phyloP scores from a whole-genome alignment of 1,140 invertebrate genomes.

The Telenomus remus region DNA sequence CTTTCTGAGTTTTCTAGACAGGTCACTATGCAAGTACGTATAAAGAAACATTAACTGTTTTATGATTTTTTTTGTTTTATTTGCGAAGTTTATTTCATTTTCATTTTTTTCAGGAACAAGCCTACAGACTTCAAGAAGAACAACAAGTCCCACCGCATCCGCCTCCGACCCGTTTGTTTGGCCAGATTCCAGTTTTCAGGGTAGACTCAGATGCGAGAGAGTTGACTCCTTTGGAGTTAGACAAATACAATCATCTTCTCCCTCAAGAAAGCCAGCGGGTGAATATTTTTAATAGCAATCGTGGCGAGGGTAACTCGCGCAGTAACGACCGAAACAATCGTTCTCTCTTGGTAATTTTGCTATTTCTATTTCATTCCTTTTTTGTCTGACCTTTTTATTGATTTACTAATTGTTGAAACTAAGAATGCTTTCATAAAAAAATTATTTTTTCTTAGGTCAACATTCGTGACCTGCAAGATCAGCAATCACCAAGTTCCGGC shows the following conservation, averaged over 20 bases:
- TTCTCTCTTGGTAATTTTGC: slow-evolving; percentile 15
- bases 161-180: slow-evolving; percentile 58
- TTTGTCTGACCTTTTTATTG: too few relatives aligned
- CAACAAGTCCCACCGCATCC: slow-evolving; percentile 58
- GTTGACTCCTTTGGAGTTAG: slow-evolving; percentile 68
- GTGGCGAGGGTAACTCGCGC: slow-evolving; percentile 53
- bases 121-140: slow-evolving; percentile 64
- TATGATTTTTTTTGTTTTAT: not conserved
- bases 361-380: too few relatives aligned
- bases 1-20: slow-evolving; percentile 44
- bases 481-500: slow-evolving; percentile 10
- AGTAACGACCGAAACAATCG: slow-evolving; percentile 46
- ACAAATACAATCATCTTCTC: slow-evolving; percentile 68
- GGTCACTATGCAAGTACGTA: slow-evolving; percentile 42
- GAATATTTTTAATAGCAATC: slow-evolving; percentile 44
- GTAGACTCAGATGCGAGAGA: slow-evolving; percentile 71
- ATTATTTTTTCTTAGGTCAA: too few relatives aligned
- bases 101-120: slow-evolving; percentile 57
- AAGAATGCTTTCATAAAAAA: too few relatives aligned
- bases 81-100: not conserved
- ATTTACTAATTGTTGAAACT: too few relatives aligned
- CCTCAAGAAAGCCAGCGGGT: slow-evolving; percentile 63
- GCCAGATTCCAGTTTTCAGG: slow-evolving; percentile 71
- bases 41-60: not conserved
- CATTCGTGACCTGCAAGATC: not conserved